phyloP scores from a whole-genome alignment of 2,113 vertebrate species.

The Xiphorhynchus elegans region DNA sequence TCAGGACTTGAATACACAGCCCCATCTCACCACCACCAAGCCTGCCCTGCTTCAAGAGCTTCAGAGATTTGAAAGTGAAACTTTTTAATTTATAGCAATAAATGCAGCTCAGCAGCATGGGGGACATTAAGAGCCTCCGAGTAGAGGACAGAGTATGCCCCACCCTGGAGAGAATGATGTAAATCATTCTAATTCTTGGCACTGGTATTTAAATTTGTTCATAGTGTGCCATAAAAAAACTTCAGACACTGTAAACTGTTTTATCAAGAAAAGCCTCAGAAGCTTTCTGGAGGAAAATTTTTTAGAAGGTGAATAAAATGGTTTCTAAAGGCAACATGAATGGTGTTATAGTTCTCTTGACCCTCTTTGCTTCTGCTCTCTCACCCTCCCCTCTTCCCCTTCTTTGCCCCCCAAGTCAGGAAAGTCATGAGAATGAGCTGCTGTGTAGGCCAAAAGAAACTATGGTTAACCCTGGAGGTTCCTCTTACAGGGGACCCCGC shows the following conservation, averaged over 20 bases:
- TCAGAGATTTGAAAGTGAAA: background rate
- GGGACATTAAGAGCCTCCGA: background rate
- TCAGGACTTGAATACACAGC: background rate
- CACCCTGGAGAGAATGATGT: constrained; percentile 57
- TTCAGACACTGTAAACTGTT: background rate
- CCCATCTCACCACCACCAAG: background rate
- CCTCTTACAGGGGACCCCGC: background rate
- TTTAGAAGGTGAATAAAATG: background rate
- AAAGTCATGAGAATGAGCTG: background rate
- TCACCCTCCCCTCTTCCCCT: background rate
- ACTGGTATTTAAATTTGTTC: background rate
- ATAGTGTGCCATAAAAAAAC: background rate
- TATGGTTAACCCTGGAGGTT: constrained; percentile 17
- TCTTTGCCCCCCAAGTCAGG: background rate
- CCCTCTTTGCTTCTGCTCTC: background rate
- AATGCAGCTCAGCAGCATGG: background rate
- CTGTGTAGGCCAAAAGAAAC: background rate
- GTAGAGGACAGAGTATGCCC: background rate
- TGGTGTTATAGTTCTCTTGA: background rate
- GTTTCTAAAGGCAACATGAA: background rate
- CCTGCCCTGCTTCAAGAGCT: background rate
- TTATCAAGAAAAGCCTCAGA: constrained; percentile 23
- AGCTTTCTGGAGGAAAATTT: background rate
- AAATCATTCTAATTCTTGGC: constrained; percentile 46
- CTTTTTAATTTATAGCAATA: background rate